Percentiles rank a stretch among this genome's conserved stretches.
Evolutionary conservation across 2,113 vertebrate species (phyloP).

Genomic region (Myrmecobius fasciatus): DNA sequence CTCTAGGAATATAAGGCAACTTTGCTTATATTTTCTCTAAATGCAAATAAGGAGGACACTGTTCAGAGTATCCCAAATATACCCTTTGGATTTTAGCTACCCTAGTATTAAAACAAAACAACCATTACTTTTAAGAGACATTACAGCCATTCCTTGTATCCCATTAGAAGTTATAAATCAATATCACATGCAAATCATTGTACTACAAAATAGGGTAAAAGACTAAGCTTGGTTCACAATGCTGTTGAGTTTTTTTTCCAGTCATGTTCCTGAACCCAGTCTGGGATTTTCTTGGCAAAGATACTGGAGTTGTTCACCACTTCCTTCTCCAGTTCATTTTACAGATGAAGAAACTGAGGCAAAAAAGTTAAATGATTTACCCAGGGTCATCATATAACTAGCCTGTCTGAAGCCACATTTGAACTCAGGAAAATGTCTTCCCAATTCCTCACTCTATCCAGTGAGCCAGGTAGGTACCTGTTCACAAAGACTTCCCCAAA

Average conservation of each 20-base stretch:
- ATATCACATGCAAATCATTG: neutral
- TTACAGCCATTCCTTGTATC: neutral
- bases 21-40: neutral
- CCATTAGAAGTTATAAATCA: neutral
- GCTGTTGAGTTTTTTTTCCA: no score
- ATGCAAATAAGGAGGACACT: neutral
- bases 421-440: neutral
- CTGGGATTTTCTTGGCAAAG: neutral
- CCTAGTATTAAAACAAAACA: neutral
- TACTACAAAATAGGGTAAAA: neutral
- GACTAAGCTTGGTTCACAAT: neutral
- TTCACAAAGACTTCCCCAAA: neutral
- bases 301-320: neutral
- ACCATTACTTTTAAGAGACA: neutral
- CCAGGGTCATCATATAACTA: neutral
- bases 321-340: neutral
- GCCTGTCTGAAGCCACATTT: neutral
- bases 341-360: neutral
- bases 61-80: neutral
- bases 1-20: neutral
- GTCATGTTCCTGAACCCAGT: neutral
- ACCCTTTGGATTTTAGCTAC: neutral
- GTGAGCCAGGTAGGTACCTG: no score
- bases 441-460: neutral
- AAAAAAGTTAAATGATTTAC: neutral